Evolutionary conservation across 2,797 vertebrate genomes (phyloP), one percentile per base, ranked within the genome.

Genomic region (Brachyalestes nurse): DNA sequence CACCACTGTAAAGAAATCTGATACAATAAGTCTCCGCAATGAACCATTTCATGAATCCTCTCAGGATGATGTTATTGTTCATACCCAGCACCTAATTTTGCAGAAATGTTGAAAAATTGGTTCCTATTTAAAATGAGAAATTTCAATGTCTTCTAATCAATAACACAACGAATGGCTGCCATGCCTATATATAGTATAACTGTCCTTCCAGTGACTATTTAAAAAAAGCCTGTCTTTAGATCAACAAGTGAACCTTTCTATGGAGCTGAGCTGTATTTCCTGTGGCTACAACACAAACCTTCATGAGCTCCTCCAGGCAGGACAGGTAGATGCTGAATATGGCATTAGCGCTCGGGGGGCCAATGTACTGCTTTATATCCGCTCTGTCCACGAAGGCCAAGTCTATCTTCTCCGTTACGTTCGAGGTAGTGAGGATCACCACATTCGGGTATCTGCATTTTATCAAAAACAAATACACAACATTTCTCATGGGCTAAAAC

Each of bases 301-400:
- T 99, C 97, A 99, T 99, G 70, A 99, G 92, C 81, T 99, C 98
- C 87, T 99, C 96, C 82, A 99, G 86, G 78, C 97, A 99, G 17
- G 97, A 98, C 69, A 97, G 92, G 87, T 97, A 99, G 89, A 99
- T 99, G 90, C 91, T 96, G 87, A 97, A 99, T 91, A 99, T 96
- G 88, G 97, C 98, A 16, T 94, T 93, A 19, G 91, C 88, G 0
- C 97, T 97, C 0, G 98, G 98, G 0, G 95, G 97, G 19, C 98
- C 98, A 0, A 99, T 95, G 76, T 98, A 99, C 85, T 99, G 97
- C 87, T 97, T 97, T 90, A 99, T 98, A 90, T 99, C 98, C 3
- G 98, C 98, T 88, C 98, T 91, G 91, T 99, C 98, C 87, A 99
- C 96, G 84, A 99, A 99, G 5, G 98, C 98, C 94, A 96, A 88